A percentile compares a stretch with the other conserved stretches of the same genome.
These are phyloP conservation scores for Neoitamus cyanurus DNA, from an alignment of 2,888 invertebrate species.

Conservation along the genomic window DNA sequence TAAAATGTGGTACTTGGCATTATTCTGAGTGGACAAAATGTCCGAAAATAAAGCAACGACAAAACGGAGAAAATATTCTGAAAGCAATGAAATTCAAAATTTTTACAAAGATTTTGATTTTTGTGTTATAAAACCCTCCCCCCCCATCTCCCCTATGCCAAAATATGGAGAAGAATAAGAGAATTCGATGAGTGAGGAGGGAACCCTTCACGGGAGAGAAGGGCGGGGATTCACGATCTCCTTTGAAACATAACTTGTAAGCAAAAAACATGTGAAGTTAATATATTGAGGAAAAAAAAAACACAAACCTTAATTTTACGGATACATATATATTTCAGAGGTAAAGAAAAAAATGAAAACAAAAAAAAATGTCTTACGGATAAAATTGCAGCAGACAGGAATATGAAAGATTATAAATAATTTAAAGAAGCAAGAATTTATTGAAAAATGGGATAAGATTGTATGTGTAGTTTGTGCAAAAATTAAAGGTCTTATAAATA, in stretches of 20 bases:
- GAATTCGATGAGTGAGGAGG: too few relatives aligned
- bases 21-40: too few relatives aligned
- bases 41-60: too few relatives aligned
- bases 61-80: too few relatives aligned
- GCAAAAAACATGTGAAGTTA: conserved; percentile 4
- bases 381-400: background rate
- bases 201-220: too few relatives aligned
- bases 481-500: conserved; percentile 42
- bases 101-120: too few relatives aligned
- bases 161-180: too few relatives aligned
- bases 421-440: conserved; percentile 13
- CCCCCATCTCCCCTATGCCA: too few relatives aligned
- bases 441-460: conserved; percentile 33
- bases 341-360: background rate
- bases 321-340: background rate
- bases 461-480: conserved; percentile 41
- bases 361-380: background rate
- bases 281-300: background rate
- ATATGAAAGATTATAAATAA: conserved; percentile 4
- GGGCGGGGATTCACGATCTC: too few relatives aligned
- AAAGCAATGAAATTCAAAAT: too few relatives aligned
- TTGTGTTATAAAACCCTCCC: too few relatives aligned
- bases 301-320: background rate
- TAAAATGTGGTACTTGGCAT: too few relatives aligned
- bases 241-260: background rate